Percentiles rank a stretch among this genome's conserved stretches.
Conservation (phyloP, 2,888 invertebrate species). For the Patella pellucida region DNA sequence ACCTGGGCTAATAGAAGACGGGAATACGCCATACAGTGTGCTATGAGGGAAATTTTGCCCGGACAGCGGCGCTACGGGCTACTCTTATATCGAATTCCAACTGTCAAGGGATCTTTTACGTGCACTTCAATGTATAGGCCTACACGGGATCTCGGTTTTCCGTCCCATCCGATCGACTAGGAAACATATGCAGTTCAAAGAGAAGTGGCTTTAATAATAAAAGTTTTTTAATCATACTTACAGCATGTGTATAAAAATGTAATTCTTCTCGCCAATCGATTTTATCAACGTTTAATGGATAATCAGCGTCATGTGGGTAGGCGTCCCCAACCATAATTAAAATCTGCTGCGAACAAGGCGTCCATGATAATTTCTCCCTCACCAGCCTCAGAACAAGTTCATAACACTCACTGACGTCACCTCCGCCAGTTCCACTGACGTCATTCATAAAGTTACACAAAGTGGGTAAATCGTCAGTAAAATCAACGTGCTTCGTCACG, state of each 20-base stretch:
- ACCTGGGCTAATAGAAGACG: too few species aligned
- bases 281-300: conserved; percentile 46
- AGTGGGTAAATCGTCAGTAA: conserved; percentile 50
- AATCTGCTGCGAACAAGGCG: conserved; percentile 52
- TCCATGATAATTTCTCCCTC: conserved; percentile 51
- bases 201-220: neutral
- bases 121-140: too few species aligned
- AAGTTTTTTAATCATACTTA: conserved; percentile 19
- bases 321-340: conserved; percentile 66
- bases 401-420: conserved; percentile 65
- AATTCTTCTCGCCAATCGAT: conserved; percentile 61
- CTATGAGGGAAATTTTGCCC: too few species aligned
- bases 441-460: conserved; percentile 55
- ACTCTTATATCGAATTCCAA: too few species aligned
- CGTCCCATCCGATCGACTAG: too few species aligned
- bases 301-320: conserved; percentile 56
- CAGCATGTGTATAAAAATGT: conserved; percentile 34
- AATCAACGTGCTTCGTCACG: conserved; percentile 59
- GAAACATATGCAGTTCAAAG: neutral
- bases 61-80: too few species aligned
- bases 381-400: conserved; percentile 60
- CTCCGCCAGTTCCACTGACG: conserved; percentile 59
- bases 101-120: too few species aligned
- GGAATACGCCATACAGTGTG: too few species aligned
- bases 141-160: too few species aligned